These are phyloP conservation scores for Gracilinanus agilis DNA, from an alignment of 2,113 vertebrate species.

Conservation along the genomic window DNA sequence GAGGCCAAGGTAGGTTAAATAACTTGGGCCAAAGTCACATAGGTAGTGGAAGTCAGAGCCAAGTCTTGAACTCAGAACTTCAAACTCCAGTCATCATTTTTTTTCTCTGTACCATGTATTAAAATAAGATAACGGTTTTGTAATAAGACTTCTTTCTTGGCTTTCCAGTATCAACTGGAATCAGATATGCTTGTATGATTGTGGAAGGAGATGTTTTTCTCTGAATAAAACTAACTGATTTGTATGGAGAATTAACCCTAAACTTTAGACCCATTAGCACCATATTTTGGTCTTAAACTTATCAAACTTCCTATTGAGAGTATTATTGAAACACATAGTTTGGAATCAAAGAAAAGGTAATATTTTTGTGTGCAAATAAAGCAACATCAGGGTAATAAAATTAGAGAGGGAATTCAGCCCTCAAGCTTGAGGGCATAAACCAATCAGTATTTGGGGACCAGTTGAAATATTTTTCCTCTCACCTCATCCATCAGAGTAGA, in stretches of 20 bases:
- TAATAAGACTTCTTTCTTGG: neutral
- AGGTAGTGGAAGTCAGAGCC: neutral
- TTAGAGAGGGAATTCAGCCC: slow-evolving; percentile 13
- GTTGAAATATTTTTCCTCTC: slow-evolving; percentile 6
- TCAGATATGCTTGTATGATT: neutral
- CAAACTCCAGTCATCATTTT: neutral
- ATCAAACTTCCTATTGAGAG: neutral
- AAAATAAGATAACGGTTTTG: neutral
- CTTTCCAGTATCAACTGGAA: neutral
- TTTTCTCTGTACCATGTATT: neutral
- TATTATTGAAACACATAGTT: slow-evolving; percentile 27
- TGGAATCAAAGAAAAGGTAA: slow-evolving; percentile 19
- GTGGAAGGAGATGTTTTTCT: neutral
- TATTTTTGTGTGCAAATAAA: slow-evolving; percentile 32
- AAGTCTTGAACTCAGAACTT: neutral
- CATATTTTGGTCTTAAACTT: neutral
- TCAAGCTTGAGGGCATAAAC: slow-evolving; percentile 44
- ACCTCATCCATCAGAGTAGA: slow-evolving; percentile 30
- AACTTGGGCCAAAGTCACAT: neutral
- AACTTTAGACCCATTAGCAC: neutral
- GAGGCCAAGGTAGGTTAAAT: neutral
- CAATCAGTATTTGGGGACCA: slow-evolving; percentile 23
- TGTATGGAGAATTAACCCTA: neutral
- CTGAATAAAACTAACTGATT: neutral
- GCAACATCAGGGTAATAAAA: slow-evolving; percentile 48